A percentile compares a stretch with the other conserved stretches of the same genome.
These are phyloP conservation scores for Hyaena hyaena DNA, from an alignment of 2,113 vertebrate genomes.

Conservation along the genomic window DNA sequence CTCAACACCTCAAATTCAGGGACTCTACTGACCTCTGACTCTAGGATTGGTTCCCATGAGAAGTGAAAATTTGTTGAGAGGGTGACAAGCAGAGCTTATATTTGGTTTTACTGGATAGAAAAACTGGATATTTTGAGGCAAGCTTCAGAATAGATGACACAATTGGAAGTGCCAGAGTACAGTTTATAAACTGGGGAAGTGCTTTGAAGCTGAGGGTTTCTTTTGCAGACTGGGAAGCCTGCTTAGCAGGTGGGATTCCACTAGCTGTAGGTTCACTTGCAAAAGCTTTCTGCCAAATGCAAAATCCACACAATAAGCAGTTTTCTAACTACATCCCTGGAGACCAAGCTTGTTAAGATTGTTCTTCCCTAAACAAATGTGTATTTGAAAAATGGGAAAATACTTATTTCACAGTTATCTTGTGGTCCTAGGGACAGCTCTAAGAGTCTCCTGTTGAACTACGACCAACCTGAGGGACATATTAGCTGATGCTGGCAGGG, in stretches of 20 bases:
- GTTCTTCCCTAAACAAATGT: conserved; percentile 48
- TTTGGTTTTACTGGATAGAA: neutral
- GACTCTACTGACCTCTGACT: neutral
- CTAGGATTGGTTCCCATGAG: neutral
- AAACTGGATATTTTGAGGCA: neutral
- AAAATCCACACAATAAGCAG: conserved; percentile 60
- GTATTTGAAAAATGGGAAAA: conserved; percentile 34
- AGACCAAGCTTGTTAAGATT: conserved; percentile 50
- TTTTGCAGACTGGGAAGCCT: neutral
- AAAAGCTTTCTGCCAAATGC: conserved; percentile 39
- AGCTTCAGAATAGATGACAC: neutral
- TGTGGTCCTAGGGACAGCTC: neutral
- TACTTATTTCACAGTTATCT: neutral
- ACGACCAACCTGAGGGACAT: neutral
- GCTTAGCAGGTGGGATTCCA: conserved; percentile 10
- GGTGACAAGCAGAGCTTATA: neutral
- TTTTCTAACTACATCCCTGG: conserved; percentile 18
- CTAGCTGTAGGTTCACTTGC: neutral
- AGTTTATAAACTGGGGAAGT: neutral
- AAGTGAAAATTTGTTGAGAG: neutral
- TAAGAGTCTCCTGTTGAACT: neutral
- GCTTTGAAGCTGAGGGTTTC: neutral
- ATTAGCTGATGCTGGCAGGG: neutral
- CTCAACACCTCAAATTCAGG: neutral
- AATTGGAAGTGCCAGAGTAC: neutral